These are phyloP conservation scores for Cinclus mexicanus DNA, from an alignment of 2,113 vertebrate genomes.

Conservation along the genomic window DNA sequence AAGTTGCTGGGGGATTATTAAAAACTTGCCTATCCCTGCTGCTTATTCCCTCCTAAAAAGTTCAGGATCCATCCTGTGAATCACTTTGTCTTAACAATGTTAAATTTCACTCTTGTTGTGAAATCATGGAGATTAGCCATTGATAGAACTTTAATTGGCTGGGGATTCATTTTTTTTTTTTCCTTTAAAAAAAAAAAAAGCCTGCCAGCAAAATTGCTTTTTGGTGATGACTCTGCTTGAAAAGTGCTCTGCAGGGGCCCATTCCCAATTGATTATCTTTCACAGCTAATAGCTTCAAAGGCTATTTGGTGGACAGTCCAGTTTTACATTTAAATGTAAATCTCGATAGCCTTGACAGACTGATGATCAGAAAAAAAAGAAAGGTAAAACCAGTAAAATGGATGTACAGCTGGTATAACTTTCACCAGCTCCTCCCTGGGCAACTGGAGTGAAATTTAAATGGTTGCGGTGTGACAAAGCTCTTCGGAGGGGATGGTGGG, in stretches of 20 bases:
- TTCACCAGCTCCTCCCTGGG: slow-evolving; percentile 44
- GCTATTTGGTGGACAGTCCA: slow-evolving; percentile 66
- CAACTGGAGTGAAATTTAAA: neutral
- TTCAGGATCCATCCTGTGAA: neutral
- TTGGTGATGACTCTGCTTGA: slow-evolving; percentile 80
- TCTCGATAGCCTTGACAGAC: slow-evolving; percentile 58
- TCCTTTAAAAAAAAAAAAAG: neutral
- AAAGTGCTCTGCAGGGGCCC: slow-evolving; percentile 76
- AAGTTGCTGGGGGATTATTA: neutral
- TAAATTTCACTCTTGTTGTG: neutral
- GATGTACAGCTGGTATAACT: slow-evolving; percentile 48
- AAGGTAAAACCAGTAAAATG: slow-evolving; percentile 22
- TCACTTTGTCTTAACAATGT: neutral
- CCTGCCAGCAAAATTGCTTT: slow-evolving; percentile 71
- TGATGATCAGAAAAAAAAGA: slow-evolving; percentile 36
- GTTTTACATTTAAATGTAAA: slow-evolving; percentile 72
- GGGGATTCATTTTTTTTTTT: neutral
- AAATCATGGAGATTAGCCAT: neutral
- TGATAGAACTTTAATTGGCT: slow-evolving; percentile 18
- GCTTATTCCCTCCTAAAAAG: neutral
- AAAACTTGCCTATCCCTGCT: neutral
- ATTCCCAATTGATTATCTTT: slow-evolving; percentile 87
- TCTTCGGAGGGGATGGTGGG: neutral
- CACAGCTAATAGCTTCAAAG: slow-evolving; percentile 83
- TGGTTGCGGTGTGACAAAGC: neutral